Percentiles rank a stretch among this genome's conserved stretches.
Conservation (phyloP, 1,140 invertebrate species). For the Lamellibrachia luymesi region DNA sequence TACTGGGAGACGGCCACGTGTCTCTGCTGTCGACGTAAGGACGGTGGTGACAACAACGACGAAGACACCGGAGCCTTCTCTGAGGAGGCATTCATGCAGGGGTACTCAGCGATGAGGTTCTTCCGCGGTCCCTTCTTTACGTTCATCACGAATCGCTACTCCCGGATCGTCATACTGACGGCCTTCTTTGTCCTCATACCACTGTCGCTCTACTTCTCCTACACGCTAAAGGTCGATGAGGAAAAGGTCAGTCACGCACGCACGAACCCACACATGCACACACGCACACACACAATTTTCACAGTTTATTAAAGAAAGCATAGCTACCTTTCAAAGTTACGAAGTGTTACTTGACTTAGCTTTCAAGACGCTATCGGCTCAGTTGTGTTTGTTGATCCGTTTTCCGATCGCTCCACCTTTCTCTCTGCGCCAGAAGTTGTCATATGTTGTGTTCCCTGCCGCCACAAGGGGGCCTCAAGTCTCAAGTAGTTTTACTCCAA, state of each 20-base stretch:
- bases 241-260: conserved; percentile 36
- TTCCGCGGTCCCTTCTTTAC: conserved; percentile 24
- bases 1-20: conserved; percentile 30
- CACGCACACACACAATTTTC: not conserved
- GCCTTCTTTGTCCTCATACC: conserved; percentile 30
- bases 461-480: no score
- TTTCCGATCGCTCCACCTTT: no score
- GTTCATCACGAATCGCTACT: conserved; percentile 27
- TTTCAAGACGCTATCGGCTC: no score
- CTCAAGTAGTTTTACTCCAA: no score
- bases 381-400: no score
- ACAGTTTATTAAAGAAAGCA: no score
- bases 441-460: no score
- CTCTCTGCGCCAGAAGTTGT: no score
- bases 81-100: not conserved
- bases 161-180: conserved; percentile 31
- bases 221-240: conserved; percentile 37
- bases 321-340: no score
- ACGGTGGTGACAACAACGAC: not conserved
- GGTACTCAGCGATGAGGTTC: conserved; percentile 12
- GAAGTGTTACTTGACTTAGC: no score
- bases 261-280: not conserved
- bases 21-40: conserved; percentile 13
- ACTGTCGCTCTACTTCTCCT: conserved; percentile 37
- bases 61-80: not conserved